A percentile compares a stretch with the other conserved stretches of the same genome.
phyloP scores from a whole-genome alignment of 2,113 vertebrate genomes.

The Corythaeola cristata region DNA sequence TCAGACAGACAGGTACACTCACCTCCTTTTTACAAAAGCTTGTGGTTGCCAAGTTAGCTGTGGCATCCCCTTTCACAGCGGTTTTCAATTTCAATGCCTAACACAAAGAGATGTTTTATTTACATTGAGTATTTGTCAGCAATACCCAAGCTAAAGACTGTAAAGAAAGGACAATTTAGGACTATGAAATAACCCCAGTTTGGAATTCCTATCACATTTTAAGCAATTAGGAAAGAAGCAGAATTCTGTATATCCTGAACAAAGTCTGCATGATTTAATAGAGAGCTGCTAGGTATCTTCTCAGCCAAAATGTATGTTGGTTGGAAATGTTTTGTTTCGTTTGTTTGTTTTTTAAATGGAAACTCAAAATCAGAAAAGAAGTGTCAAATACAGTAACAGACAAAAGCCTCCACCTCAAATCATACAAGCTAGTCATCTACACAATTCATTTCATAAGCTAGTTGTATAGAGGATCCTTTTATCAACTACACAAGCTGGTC shows the following conservation, averaged over 20 bases:
- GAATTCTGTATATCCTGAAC: not conserved
- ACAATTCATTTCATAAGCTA: not conserved
- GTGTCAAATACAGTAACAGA: not conserved
- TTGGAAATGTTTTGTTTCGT: not conserved
- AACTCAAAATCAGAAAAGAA: not conserved
- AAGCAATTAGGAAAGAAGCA: not conserved
- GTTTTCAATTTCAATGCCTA: slow-evolving; percentile 97
- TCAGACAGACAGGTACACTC: slow-evolving; percentile 43
- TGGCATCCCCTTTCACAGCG: slow-evolving; percentile 90
- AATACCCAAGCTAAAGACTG: not conserved
- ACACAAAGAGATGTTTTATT: slow-evolving; percentile 45
- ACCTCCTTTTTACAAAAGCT: slow-evolving; percentile 96
- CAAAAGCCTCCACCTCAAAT: not conserved
- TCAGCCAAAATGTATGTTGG: not conserved
- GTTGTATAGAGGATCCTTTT: not conserved
- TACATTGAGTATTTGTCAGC: not conserved
- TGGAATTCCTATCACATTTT: not conserved
- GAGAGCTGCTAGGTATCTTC: not conserved
- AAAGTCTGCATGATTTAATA: not conserved
- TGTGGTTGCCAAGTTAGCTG: slow-evolving; percentile 87
- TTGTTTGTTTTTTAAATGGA: not conserved
- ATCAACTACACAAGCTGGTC: not conserved
- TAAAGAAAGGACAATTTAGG: not conserved
- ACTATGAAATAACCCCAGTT: not conserved
- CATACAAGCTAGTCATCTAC: not conserved